Base-by-base conservation (phyloP, 2,797 vertebrate species). In the Melopsittacus undulatus region DNA sequence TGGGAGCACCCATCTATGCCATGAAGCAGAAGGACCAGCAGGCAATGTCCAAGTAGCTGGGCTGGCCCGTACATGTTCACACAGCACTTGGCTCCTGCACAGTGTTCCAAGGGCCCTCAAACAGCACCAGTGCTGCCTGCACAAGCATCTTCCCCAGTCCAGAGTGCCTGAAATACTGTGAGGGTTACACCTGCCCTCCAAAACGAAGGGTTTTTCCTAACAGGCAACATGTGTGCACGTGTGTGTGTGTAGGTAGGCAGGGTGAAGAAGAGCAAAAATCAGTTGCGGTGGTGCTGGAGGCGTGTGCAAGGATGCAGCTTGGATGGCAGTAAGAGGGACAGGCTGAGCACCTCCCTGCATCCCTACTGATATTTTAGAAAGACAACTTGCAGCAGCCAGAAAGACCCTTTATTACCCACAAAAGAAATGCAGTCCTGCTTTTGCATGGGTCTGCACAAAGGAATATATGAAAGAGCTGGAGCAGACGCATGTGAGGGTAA, bases 401-500 rank as follows among this genome's bases (percentile, higher is more conserved):
- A 79, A 59, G 38, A 85, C 32, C 26, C 4, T 15, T 34, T 77
- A 40, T 56, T 45, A 73, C 20, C 22, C 68, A 70, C 21, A 7
- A 11, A n/a, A 27, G 42, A 54, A 45, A 63, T 21, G 43, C 13
- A 17, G 14, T 36, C 34, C 52, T 82, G 42, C 51, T 49, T 66
- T 36, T 69, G 61, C 56, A 81, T 22, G 63, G 1, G 0, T 69
- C 34, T 57, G 74, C 16, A 27, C 57, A 57, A 42, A 69, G 29
- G 32, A 27, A 45, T 27, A 5, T 2, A 34, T 1, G 32, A 57
- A 30, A 46, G 11, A 78, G 26, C 23, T 2, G 1, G n/a, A 61
- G n/a, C 26, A 51, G 77, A 51, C 0, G 0, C 4, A 7, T 36
- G 29, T 1, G 2, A 61, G 4, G 36, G 42, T 14, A 64, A 17